Conservation (phyloP, 1,140 invertebrate species). For the Chelonus insularis region DNA sequence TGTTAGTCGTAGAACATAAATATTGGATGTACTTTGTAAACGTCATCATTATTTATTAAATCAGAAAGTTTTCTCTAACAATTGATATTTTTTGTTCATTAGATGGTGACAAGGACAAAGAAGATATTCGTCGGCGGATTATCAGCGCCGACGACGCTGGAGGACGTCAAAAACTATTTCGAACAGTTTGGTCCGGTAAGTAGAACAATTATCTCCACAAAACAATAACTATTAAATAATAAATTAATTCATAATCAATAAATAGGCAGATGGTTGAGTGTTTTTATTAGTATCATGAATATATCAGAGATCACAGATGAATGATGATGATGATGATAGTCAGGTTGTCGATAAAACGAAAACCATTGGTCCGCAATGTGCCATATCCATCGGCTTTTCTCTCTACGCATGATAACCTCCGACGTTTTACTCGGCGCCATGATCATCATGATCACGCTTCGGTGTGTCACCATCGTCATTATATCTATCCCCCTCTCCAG, state of each 20-base stretch:
- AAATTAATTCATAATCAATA: background rate
- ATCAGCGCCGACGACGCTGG: slow-evolving; percentile 97
- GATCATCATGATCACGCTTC: slow-evolving; percentile 32
- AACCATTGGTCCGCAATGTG: slow-evolving; percentile 17
- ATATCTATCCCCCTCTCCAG: slow-evolving; percentile 5
- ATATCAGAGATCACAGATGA: background rate
- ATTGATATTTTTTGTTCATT: slow-evolving; percentile 59
- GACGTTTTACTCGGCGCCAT: slow-evolving; percentile 22
- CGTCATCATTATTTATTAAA: too few species aligned
- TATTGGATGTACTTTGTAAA: too few species aligned
- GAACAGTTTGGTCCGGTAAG: slow-evolving; percentile 99
- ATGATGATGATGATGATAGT: slow-evolving; percentile 4
- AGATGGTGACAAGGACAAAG: slow-evolving; percentile 99
- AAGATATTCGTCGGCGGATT: slow-evolving; percentile 99
- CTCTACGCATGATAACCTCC: background rate
- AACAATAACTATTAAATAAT: background rate
- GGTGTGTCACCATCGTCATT: slow-evolving; percentile 33
- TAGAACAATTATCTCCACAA: slow-evolving; percentile 39
- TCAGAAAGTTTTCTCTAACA: too few species aligned
- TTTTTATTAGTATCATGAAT: background rate
- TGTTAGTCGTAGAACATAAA: too few species aligned
- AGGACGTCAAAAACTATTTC: slow-evolving; percentile 99
- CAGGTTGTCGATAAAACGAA: slow-evolving; percentile 17
- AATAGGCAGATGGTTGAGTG: background rate
- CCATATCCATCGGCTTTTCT: slow-evolving; percentile 10